Evolutionary conservation across 2,888 invertebrate genomes (phyloP), one percentile per base, ranked within the genome.

Genomic region (Epistrophe eligans): DNA sequence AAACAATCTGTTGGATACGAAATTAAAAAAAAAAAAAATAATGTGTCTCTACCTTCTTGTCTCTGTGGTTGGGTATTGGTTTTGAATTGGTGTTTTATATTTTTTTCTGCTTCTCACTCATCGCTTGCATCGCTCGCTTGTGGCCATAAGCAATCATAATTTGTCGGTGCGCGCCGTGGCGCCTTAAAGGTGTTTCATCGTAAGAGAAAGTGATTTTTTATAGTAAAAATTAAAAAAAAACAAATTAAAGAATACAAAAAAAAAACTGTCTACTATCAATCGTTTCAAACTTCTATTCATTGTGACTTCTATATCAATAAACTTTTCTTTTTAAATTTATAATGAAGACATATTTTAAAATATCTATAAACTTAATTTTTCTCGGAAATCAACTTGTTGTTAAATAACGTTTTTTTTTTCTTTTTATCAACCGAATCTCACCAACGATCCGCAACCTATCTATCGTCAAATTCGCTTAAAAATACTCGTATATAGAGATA

Each of bases 161-260:
- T 85, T 81, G 77, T 74, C 62, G 70, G 85, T 81, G 85, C 77
- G 85, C 81, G 70, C 74, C 77, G 81, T 84, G 62, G 76, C 77
- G 77, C 40, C 73, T 77, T 81, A 24, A 73, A 85, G 70, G 81
- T 85, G 81, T 85, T 81, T 81, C 57, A 73, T 74, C 64, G 77
- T 38, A 38, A 77, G 81, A 85, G 85, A 85, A 85, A 85, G 85
- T 85, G 81, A 81, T 71, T 85, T 77, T 77, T 71, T 72, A 38
- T 57, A 66, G 11, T 48, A 38, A 55, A 28, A 55, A 48, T 72
- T 13, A n/a, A 2, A 66, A 32, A 11, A 58, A 2, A 66, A 32
- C 7, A 58, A 48, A 13, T 55, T 38, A 81, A 17, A 52, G 11
- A 40, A 40, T 11, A 60, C 15, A 32, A 13, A 32, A 64, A 64